phyloP scores from a whole-genome alignment of 2,888 invertebrate genomes.

The Cheilosia scutellata region DNA sequence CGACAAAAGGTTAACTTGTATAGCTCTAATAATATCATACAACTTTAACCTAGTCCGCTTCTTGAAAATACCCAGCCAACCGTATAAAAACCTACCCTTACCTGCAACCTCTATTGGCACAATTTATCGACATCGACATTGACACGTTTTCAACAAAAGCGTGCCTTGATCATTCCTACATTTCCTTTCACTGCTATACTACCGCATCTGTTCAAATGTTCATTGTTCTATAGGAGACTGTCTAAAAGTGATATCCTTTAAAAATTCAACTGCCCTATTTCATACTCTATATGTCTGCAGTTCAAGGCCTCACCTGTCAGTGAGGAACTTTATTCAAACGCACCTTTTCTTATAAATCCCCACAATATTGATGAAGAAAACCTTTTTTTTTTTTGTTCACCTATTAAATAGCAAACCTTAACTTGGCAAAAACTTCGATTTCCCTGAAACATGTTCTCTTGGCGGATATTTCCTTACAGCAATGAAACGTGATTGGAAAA shows the following conservation, averaged over 20 bases:
- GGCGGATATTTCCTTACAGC: slow-evolving; percentile 26
- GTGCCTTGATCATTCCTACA: no score
- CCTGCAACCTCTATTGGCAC: no score
- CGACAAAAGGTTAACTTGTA: no score
- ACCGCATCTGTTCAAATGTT: not conserved
- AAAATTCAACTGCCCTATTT: not conserved
- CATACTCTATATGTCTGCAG: not conserved
- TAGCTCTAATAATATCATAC: no score
- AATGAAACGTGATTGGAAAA: slow-evolving; percentile 52
- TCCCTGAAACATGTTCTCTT: slow-evolving; percentile 19
- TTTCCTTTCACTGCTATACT: no score
- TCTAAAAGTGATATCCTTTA: not conserved
- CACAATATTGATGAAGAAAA: not conserved
- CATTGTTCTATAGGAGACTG: not conserved
- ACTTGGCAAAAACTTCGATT: slow-evolving; percentile 21
- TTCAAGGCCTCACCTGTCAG: not conserved
- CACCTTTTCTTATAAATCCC: not conserved
- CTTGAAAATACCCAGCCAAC: no score
- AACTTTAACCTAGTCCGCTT: no score
- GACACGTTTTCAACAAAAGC: no score
- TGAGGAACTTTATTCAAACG: not conserved
- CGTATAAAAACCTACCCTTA: no score
- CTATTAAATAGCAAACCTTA: not conserved
- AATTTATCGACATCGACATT: no score
- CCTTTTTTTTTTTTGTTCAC: not conserved